Percentiles rank a stretch among this genome's conserved stretches.
Evolutionary conservation across 2,797 vertebrate species (phyloP).

Genomic region (Tragelaphus oryx): DNA sequence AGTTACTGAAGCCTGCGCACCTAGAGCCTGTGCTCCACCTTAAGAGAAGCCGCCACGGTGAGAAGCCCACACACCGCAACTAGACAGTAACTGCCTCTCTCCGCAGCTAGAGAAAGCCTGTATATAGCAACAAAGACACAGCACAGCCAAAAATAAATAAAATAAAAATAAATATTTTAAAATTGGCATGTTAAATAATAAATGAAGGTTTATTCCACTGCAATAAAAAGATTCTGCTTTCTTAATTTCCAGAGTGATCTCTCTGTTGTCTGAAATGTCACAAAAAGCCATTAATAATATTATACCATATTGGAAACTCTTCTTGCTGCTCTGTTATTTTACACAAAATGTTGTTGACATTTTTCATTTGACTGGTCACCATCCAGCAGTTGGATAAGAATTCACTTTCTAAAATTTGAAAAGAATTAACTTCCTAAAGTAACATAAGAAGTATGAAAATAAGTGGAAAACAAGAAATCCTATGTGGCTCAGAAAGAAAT

Average conservation of each 20-base stretch:
- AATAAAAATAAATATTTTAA: neutral
- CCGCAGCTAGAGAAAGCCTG: neutral
- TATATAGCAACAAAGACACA: neutral
- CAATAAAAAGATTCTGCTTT: neutral
- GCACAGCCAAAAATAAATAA: neutral
- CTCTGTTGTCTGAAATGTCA: neutral
- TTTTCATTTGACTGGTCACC: neutral
- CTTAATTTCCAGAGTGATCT: neutral
- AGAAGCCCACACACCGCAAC: fast-evolving
- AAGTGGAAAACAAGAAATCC: neutral
- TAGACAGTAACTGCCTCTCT: neutral
- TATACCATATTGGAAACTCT: neutral
- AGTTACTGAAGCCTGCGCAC: neutral
- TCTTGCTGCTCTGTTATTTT: neutral
- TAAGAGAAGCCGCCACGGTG: neutral
- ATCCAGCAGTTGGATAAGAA: neutral
- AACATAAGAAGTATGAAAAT: neutral
- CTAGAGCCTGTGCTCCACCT: neutral
- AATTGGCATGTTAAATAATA: neutral
- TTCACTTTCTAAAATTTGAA: neutral
- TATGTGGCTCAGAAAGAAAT: neutral
- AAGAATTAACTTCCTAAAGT: neutral
- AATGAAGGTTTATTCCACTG: neutral
- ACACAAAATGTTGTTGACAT: neutral
- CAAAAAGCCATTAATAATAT: neutral